Evolutionary conservation across 2,797 vertebrate genomes (phyloP).

Genomic region (Myioborus miniatus): DNA sequence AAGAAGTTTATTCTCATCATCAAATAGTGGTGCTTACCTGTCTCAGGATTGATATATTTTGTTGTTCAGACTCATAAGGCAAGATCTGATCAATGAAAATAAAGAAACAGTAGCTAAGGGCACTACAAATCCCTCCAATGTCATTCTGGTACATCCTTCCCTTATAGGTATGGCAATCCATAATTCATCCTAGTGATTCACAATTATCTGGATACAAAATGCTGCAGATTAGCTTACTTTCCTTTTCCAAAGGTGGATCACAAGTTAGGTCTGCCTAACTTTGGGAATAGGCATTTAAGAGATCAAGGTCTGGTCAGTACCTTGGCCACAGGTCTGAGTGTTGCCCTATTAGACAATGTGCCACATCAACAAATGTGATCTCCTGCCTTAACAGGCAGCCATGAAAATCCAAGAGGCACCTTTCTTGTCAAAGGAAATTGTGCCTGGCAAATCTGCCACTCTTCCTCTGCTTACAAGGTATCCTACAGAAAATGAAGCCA

Average conservation of each 20-base stretch:
- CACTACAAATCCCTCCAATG: neutral
- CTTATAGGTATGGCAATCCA: neutral
- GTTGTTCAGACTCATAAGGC: neutral
- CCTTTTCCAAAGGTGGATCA: neutral
- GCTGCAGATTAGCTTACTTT: neutral
- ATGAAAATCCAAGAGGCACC: rapidly evolving
- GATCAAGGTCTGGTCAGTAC: neutral
- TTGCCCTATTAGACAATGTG: neutral
- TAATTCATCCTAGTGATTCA: neutral
- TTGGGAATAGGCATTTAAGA: neutral
- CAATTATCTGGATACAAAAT: neutral
- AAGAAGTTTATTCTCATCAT: neutral
- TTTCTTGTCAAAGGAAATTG: neutral
- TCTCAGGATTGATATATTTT: neutral
- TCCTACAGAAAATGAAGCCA: neutral
- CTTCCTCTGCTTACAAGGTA: neutral
- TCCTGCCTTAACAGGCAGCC: neutral
- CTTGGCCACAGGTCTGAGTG: neutral
- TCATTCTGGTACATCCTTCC: neutral
- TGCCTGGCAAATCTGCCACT: neutral
- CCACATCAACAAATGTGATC: neutral
- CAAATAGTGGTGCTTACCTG: neutral
- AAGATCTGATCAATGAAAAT: neutral
- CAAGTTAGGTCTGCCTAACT: neutral
- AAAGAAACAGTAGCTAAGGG: neutral